Base-by-base conservation (phyloP, 2,888 invertebrate genomes). In the Azorinus chamasolen region DNA sequence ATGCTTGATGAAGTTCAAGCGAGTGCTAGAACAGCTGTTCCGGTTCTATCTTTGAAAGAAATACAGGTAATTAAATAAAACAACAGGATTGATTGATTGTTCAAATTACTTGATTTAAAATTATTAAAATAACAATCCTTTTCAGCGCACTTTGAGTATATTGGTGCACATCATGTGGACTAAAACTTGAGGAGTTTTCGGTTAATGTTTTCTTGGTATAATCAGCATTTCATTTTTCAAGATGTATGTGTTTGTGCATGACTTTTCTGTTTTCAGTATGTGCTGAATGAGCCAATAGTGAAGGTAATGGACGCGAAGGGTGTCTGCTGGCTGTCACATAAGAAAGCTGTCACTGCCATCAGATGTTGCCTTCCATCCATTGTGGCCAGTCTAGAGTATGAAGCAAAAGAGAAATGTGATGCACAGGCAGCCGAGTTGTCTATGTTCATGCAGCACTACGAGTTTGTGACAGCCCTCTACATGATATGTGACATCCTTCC, bases 291-390 rank as follows among this genome's bases (percentile, higher is more conserved):
- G 16, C 57, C 66, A 12, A 57, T 18, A n/a, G 22, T 66, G 16
- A 73, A 65, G 45, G 12, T 62, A 0, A 53, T 48, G 18, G 53
- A 69, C 32, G 68, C 68, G 2, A 74, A 68, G 48, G 74, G 78
- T 45, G 77, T 73, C 3, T 25, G 81, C 32, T 81, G 77, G 81
- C 48, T 77, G 20, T 68, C 68, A 14, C 77, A 77, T 58, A 68
- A 73, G 12, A 53, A 37, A 14, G 72, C 77, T 10, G 58, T 62
- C 6, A 37, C 14, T 37, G 51, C 81, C 14, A n/a, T 80, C 1
- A 5, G 63, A 2, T 18, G 25, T 6, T 70, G 72, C 25, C 62
- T 76, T 4, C 69, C 69, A 18, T 37, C 80, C 0, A 45, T 80
- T 1, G 18, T 77, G 12, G 50, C 58, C 16, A 78, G 74, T 46